phyloP scores from a whole-genome alignment of 2,113 vertebrate genomes.

The Xyliphius kryptos region DNA sequence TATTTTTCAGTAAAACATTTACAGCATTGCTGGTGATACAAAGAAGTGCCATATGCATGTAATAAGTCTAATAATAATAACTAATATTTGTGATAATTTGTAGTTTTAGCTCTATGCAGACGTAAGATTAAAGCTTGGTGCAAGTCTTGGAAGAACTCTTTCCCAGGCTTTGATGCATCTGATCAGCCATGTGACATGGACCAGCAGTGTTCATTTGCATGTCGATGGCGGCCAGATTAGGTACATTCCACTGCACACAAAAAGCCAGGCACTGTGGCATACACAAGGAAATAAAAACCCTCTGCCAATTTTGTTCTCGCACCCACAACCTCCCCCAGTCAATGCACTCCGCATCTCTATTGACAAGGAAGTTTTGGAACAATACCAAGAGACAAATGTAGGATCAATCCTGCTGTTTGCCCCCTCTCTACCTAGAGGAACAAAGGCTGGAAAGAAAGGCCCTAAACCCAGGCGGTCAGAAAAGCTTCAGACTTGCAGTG shows the following conservation, averaged over 20 bases:
- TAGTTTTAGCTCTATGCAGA: neutral
- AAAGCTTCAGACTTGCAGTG: slow-evolving; percentile 59
- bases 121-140: neutral
- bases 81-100: neutral
- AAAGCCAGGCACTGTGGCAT: slow-evolving; percentile 75
- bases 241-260: slow-evolving; percentile 82
- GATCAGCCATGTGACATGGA: slow-evolving; percentile 19
- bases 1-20: no score
- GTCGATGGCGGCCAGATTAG: slow-evolving; percentile 74
- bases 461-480: slow-evolving; percentile 61
- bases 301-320: slow-evolving; percentile 57
- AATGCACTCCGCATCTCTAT: slow-evolving; percentile 78
- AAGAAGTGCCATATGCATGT: no score
- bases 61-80: no score
- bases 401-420: slow-evolving; percentile 86
- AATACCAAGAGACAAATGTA: slow-evolving; percentile 78
- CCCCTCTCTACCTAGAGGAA: slow-evolving; percentile 70
- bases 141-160: slow-evolving; percentile 24
- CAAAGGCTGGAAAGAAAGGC: slow-evolving; percentile 77
- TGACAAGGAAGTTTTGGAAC: slow-evolving; percentile 73
- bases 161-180: slow-evolving; percentile 50
- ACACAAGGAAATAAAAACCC: slow-evolving; percentile 36
- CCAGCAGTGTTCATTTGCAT: slow-evolving; percentile 71
- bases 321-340: slow-evolving; percentile 79
- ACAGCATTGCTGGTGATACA: no score